These are phyloP conservation scores for Eulemur coronatus DNA, from an alignment of 2,797 vertebrate species.

Conservation along the genomic window DNA sequence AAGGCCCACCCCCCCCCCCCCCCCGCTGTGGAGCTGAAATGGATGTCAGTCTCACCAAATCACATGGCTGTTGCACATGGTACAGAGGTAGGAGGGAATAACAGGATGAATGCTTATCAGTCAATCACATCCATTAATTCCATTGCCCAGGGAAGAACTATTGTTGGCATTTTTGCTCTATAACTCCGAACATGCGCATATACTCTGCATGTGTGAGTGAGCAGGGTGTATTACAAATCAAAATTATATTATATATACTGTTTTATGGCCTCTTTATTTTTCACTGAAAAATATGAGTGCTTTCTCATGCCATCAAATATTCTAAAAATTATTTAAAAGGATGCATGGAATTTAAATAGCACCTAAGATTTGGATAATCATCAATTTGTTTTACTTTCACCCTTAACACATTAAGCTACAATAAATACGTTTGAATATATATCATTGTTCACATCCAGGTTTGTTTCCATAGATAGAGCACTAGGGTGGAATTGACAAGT, in stretches of 20 bases:
- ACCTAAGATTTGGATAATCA: background rate
- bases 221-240: background rate
- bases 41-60: background rate
- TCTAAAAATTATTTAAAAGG: conserved; percentile 33
- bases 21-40: background rate
- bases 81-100: background rate
- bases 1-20: background rate
- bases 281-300: background rate
- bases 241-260: background rate
- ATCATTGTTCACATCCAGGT: background rate
- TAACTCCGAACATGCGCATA: background rate
- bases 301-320: conserved; percentile 20
- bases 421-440: background rate
- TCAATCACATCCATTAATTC: background rate
- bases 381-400: conserved; percentile 2
- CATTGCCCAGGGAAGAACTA: background rate
- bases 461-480: background rate
- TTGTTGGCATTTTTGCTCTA: background rate
- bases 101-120: background rate
- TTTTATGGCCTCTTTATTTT: conserved; percentile 12
- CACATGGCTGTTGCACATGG: background rate
- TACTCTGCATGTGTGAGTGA: background rate
- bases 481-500: background rate
- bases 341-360: background rate
- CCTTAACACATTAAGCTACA: conserved; percentile 13